These are phyloP conservation scores for Benthosema pterotum DNA, from an alignment of 2,797 vertebrate species.

Conservation along the genomic window DNA sequence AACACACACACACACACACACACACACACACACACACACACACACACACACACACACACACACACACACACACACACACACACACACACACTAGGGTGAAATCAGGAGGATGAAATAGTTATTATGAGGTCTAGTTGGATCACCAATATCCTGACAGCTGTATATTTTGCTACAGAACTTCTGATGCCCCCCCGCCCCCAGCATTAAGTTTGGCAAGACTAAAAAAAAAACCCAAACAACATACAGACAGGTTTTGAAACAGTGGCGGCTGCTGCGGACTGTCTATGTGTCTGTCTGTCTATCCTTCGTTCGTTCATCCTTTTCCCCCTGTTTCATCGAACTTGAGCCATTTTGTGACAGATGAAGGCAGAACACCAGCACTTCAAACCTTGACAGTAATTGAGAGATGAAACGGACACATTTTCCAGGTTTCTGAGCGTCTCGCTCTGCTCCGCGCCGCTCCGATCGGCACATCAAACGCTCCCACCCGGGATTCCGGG, in stretches of 20 bases:
- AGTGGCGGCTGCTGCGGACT: slow-evolving; percentile 88
- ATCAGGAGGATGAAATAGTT: slow-evolving; percentile 88
- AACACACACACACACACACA: too few relatives aligned
- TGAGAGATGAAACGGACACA: slow-evolving; percentile 81
- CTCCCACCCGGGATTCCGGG: slow-evolving; percentile 62
- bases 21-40: too few relatives aligned
- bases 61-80: too few relatives aligned
- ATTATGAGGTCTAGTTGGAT: slow-evolving; percentile 89
- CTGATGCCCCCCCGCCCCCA: slow-evolving; percentile 75
- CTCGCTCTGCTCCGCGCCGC: slow-evolving; percentile 51
- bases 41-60: too few relatives aligned
- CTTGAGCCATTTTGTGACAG: slow-evolving; percentile 96
- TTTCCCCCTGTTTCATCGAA: slow-evolving; percentile 90
- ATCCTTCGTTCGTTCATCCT: slow-evolving; percentile 63
- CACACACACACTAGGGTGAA: slow-evolving; percentile 91
- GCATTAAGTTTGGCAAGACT: too few relatives aligned
- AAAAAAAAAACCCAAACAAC: too few relatives aligned
- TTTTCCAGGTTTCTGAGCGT: slow-evolving; percentile 74
- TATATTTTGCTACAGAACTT: slow-evolving; percentile 98
- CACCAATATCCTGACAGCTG: slow-evolving; percentile 96
- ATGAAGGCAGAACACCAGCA: slow-evolving; percentile 89
- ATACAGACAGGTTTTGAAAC: slow-evolving; percentile 88
- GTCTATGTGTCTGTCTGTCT: slow-evolving; percentile 49
- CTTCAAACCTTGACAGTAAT: slow-evolving; percentile 95
- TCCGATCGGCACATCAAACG: slow-evolving; percentile 70